Evolutionary conservation across 1,140 invertebrate species (phyloP), one percentile per base, ranked within the genome.

Genomic region (Caenorhabditis inopinata): DNA sequence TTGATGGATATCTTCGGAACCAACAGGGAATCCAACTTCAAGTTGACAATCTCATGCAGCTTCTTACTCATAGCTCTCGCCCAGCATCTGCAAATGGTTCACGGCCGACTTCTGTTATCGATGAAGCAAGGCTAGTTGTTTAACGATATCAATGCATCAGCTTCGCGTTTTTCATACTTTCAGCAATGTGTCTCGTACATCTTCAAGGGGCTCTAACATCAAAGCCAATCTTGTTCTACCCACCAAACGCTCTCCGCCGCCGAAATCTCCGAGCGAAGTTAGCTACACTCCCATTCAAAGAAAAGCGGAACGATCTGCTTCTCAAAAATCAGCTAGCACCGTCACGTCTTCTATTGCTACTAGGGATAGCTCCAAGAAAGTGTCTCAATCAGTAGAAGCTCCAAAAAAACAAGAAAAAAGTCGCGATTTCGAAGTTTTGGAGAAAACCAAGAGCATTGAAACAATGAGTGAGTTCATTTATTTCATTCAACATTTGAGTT

Each of bases 391-490:
- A 21, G n/a, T 21, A 3, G 32, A 38, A 7, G 58, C 58, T 0
- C 32, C 58, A 38, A 16, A 12, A 21, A 68, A 68, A 21, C 58
- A 29, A 9, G 16, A 16, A 5, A 42, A 32, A 68, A 68, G 32
- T 18, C 58, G 3, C 9, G 4, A n/a, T 0, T 4, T 68, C 0
- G 58, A 68, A 5, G 32, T 68, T 38, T 68, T 68, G 58, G 58
- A 68, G n/a, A 68, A 38, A 68, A 68, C 32, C 29, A 68, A 68
- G 23, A 68, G 58, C n/a, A 68, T 68, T 38, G 58, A 68, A n/a
- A 68, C 58, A n/a, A 16, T 68, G 58, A 68, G 58, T 68, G 23
- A 68, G 58, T 18, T 42, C 14, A 14, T 7, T 7, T 42, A 7
- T 42, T 42, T n/a, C n/a, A n/a, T n/a, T n/a, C n/a, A n/a, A n/a